Percentiles rank a stretch among this genome's conserved stretches.
These are phyloP conservation scores for Halcyon senegalensis DNA, from an alignment of 2,113 vertebrate species.

Conservation along the genomic window DNA sequence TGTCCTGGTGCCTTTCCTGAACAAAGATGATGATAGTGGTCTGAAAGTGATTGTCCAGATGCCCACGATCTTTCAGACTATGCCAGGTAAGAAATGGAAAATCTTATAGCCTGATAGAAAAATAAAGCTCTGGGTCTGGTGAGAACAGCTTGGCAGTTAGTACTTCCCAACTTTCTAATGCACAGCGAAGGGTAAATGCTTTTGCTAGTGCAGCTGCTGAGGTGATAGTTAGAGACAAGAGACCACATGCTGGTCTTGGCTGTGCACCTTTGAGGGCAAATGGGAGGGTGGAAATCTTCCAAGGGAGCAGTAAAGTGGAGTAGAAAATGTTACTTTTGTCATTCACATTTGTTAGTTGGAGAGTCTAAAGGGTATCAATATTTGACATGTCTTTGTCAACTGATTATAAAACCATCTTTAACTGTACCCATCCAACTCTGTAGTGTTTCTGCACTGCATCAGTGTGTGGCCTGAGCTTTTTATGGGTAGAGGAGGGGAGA, in stretches of 20 bases:
- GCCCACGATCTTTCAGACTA: neutral
- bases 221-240: neutral
- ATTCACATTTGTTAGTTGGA: neutral
- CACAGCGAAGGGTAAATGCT: neutral
- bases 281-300: neutral
- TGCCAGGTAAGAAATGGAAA: neutral
- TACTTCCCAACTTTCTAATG: neutral
- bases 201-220: neutral
- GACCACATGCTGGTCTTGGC: neutral
- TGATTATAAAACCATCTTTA: neutral
- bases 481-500: neutral
- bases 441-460: neutral
- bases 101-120: neutral
- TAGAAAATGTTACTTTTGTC: neutral
- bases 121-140: neutral
- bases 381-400: fast-evolving
- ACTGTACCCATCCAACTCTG: neutral
- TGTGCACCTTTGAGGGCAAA: neutral
- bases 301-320: neutral
- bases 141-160: neutral
- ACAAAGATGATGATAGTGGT: neutral
- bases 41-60: neutral
- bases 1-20: neutral
- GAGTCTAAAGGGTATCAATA: neutral
- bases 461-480: neutral